These are phyloP conservation scores for Lepetodrilus schrolli DNA, from an alignment of 2,888 invertebrate genomes.

Conservation along the genomic window DNA sequence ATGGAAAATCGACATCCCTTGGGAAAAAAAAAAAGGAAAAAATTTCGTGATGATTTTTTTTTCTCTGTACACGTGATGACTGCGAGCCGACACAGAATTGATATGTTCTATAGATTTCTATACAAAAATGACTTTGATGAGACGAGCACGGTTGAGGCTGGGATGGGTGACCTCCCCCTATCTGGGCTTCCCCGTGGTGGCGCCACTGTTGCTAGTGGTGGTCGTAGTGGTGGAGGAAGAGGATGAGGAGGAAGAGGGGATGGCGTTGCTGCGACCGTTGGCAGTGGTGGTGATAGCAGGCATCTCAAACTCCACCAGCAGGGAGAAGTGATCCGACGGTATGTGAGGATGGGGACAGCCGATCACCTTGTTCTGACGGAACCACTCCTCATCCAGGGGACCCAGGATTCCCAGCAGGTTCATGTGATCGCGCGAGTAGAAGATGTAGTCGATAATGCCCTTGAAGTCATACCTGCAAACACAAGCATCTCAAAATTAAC, in stretches of 20 bases:
- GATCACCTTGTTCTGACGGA: constrained; percentile 92
- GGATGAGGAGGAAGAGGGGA: background rate
- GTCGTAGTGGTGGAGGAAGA: background rate
- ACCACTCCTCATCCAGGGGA: constrained; percentile 88
- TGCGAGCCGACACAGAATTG: constrained; percentile 10
- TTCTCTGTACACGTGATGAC: constrained; percentile 28
- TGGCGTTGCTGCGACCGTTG: constrained; percentile 4
- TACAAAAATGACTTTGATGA: constrained; percentile 23
- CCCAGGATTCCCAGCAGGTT: constrained; percentile 95
- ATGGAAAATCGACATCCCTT: background rate
- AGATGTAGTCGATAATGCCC: constrained; percentile 99
- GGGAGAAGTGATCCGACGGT: constrained; percentile 82
- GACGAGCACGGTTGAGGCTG: background rate
- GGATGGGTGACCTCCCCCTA: background rate
- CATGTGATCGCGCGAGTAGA: constrained; percentile 96
- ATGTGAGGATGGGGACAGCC: constrained; percentile 98
- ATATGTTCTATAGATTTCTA: constrained; percentile 32
- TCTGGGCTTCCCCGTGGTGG: constrained; percentile 3
- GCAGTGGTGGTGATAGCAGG: constrained; percentile 42
- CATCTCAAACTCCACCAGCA: constrained; percentile 74
- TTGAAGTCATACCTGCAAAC: constrained; percentile 95
- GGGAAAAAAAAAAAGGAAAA: too few species aligned
- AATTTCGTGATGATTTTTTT: constrained; percentile 27
- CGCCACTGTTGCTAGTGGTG: background rate
- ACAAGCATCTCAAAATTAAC: background rate